Evolutionary conservation across 2,888 invertebrate genomes (phyloP).

Genomic region (Nowickia ferox): DNA sequence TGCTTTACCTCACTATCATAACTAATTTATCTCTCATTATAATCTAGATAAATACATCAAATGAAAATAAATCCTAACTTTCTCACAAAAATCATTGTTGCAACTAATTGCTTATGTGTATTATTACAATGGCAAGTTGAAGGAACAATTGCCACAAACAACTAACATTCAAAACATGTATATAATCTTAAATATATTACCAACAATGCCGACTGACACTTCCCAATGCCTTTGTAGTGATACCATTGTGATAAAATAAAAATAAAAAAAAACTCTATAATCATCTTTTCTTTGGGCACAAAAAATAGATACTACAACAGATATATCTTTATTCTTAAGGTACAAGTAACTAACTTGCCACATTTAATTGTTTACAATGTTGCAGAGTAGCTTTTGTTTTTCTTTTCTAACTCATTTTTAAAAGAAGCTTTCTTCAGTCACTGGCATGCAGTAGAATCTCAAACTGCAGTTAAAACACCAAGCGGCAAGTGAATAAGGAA

Average conservation of each 20-base stretch:
- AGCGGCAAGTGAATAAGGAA: background rate
- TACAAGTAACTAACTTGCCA: constrained; percentile 41
- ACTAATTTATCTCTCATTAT: constrained; percentile 11
- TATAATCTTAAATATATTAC: constrained; percentile 59
- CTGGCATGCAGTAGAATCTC: background rate
- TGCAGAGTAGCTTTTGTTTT: constrained; percentile 44
- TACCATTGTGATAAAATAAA: constrained; percentile 52
- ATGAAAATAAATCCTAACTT: constrained; percentile 52
- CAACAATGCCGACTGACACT: constrained; percentile 52
- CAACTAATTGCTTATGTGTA: constrained; percentile 56
- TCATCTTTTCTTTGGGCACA: background rate
- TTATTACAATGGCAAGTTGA: constrained; percentile 32
- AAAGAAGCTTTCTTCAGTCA: constrained; percentile 39
- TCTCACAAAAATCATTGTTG: constrained; percentile 66
- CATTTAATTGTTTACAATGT: constrained; percentile 68
- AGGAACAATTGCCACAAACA: constrained; percentile 26
- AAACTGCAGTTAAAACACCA: background rate
- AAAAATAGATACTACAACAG: background rate
- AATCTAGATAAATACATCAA: constrained; percentile 40
- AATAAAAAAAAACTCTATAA: constrained; percentile 14
- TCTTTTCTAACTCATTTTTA: background rate
- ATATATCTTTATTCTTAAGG: constrained; percentile 27
- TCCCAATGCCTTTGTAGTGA: constrained; percentile 49
- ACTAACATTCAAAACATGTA: constrained; percentile 21
- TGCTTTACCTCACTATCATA: background rate